Evolutionary conservation across 2,888 invertebrate genomes (phyloP).

Genomic region (Watsonalla binaria): DNA sequence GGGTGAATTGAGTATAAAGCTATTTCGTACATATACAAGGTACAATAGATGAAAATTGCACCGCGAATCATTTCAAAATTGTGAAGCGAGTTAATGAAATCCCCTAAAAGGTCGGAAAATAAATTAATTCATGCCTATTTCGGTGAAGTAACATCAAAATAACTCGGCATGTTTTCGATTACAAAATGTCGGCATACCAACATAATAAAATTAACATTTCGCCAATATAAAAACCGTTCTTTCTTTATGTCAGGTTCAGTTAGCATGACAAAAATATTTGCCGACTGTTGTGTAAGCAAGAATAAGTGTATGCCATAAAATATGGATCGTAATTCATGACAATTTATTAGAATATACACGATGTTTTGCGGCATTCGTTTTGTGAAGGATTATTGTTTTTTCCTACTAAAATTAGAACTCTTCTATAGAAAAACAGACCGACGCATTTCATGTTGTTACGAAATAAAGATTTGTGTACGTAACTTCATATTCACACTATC

Average conservation of each 20-base stretch:
- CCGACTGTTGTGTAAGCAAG: neutral
- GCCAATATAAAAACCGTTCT: neutral
- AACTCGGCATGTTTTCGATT: neutral
- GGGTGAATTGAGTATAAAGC: too few relatives aligned
- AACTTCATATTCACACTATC: too few relatives aligned
- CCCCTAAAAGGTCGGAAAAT: too few relatives aligned
- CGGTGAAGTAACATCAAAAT: neutral
- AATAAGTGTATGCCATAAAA: neutral
- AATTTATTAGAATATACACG: neutral
- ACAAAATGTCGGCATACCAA: neutral
- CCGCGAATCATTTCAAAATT: too few relatives aligned
- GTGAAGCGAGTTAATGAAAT: too few relatives aligned
- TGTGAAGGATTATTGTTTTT: neutral
- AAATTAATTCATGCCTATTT: too few relatives aligned
- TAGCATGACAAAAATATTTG: neutral
- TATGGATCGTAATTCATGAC: neutral
- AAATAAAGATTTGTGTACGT: too few relatives aligned
- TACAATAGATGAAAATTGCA: too few relatives aligned
- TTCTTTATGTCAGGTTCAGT: neutral
- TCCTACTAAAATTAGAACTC: neutral
- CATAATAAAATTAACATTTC: neutral
- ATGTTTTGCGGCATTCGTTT: neutral
- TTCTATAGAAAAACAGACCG: too few relatives aligned
- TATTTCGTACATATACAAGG: too few relatives aligned
- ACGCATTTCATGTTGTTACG: too few relatives aligned